Evolutionary conservation across 1,140 invertebrate species (phyloP), one percentile per base, ranked within the genome.

Genomic region (Teleopsis dalmanni): DNA sequence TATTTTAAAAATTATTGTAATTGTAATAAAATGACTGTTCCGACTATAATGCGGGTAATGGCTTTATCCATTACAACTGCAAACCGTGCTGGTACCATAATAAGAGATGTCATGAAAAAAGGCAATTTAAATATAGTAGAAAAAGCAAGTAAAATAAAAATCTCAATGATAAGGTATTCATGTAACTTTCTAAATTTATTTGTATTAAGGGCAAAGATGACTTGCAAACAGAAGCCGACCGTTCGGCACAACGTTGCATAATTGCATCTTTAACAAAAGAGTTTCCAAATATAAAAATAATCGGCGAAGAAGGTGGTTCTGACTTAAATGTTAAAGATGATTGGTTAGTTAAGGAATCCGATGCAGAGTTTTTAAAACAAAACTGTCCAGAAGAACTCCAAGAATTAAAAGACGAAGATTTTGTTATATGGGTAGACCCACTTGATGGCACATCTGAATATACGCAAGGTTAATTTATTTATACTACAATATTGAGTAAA

Each of bases 351-450:
- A 78, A 76, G 9, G 81, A 87, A 21, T 70, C 73, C 47, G 85
- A 89, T 65, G 74, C 79, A 52, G 78, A 83, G 34, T 81, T 94
- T 9, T 69, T 95, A 19, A 48, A 57, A 19, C 73, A 78, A 49
- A 60, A 75, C 45, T 84, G 91, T 62, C 91, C 92, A 10, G 60
- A 75, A 4, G 71, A 83, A 45, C 77, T 87, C 33, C 62, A 76
- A 50, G 72, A 82, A 57, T 72, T 91, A 2, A 73, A 75, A 36
- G 77, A 81, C n/a, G 78, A 83, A 51, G 84, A 87, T 58, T 72
- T 87, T 55, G 91, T 94, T 22, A 81, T 98, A 37, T 99, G 96
- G 96, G 92, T 99, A 6, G 97, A 99, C 78, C 97, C 96, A 7
- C 73, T 99, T 3, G 97, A 99, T 82, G 97, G 96, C 52, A 97